A percentile compares a stretch with the other conserved stretches of the same genome.
phyloP scores from a whole-genome alignment of 2,888 invertebrate genomes.

The Acanthosepion lycidas region DNA sequence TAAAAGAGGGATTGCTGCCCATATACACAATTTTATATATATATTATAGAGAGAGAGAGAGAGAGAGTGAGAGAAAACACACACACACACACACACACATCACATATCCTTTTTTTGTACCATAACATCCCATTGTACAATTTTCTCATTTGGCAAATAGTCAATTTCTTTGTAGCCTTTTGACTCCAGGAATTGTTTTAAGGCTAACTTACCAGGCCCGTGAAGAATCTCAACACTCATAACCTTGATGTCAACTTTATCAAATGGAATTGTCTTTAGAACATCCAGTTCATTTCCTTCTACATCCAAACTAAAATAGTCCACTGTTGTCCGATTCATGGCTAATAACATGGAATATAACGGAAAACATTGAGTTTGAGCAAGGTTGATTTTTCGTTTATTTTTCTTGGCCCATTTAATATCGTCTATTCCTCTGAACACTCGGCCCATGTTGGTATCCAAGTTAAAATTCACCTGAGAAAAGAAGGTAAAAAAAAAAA shows the following conservation, averaged over 20 bases:
- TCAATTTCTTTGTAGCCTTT: constrained; percentile 4
- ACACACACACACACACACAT: too few species aligned
- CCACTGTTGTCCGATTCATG: constrained; percentile 82
- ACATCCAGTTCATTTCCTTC: constrained; percentile 78
- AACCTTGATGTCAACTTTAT: constrained; percentile 76
- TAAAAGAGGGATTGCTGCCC: too few species aligned
- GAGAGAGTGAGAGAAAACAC: neutral
- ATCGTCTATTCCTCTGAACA: constrained; percentile 51
- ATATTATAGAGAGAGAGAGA: too few species aligned
- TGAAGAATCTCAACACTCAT: constrained; percentile 62
- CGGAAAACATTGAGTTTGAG: constrained; percentile 85
- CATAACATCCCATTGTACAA: neutral
- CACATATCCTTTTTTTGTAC: neutral
- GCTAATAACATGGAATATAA: constrained; percentile 87
- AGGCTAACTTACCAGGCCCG: constrained; percentile 47
- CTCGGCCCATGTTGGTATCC: constrained; percentile 57
- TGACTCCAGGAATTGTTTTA: neutral
- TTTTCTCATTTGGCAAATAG: neutral
- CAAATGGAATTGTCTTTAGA: constrained; percentile 79
- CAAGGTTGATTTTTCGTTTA: constrained; percentile 51
- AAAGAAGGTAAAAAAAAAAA: neutral
- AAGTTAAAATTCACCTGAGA: constrained; percentile 59
- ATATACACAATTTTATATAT: too few species aligned
- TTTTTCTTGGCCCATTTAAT: constrained; percentile 55
- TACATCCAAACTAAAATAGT: constrained; percentile 83